Conservation (phyloP, 2,888 invertebrate genomes). For the Salticus scenicus region DNA sequence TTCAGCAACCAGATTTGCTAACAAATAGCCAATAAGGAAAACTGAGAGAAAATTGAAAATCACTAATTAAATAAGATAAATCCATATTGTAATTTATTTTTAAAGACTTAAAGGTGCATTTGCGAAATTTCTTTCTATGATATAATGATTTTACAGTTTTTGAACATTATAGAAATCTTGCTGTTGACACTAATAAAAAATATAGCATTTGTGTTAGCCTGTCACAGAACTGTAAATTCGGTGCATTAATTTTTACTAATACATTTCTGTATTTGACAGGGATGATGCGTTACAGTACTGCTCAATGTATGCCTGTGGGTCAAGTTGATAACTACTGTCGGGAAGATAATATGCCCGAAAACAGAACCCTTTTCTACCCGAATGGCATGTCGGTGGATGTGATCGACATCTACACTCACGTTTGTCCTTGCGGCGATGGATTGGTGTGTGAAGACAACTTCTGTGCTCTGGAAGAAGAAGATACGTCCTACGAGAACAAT, state of each 20-base stretch:
- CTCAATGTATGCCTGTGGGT: constrained; percentile 57
- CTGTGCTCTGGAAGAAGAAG: constrained; percentile 47
- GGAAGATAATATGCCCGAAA: constrained; percentile 54
- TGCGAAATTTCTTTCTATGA: too few relatives aligned
- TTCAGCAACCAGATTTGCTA: too few relatives aligned
- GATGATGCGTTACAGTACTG: constrained; percentile 65
- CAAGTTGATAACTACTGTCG: constrained; percentile 62
- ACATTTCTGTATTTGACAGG: constrained; percentile 3
- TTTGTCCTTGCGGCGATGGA: constrained; percentile 57
- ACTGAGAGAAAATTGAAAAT: too few relatives aligned
- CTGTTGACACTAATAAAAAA: too few relatives aligned
- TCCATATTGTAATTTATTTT: too few relatives aligned
- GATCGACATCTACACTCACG: constrained; percentile 52
- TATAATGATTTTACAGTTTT: too few relatives aligned
- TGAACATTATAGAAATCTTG: too few relatives aligned
- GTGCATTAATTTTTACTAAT: not conserved
- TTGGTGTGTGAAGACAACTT: constrained; percentile 54
- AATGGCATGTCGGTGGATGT: constrained; percentile 51
- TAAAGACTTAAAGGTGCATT: too few relatives aligned
- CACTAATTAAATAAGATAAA: too few relatives aligned
- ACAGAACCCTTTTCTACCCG: constrained; percentile 64
- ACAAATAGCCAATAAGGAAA: too few relatives aligned
- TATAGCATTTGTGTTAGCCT: too few relatives aligned
- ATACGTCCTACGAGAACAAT: constrained; percentile 55
- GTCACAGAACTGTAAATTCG: too few relatives aligned